phyloP scores from a whole-genome alignment of 1,140 invertebrate species.

The Pseudomyrmex sp. region DNA sequence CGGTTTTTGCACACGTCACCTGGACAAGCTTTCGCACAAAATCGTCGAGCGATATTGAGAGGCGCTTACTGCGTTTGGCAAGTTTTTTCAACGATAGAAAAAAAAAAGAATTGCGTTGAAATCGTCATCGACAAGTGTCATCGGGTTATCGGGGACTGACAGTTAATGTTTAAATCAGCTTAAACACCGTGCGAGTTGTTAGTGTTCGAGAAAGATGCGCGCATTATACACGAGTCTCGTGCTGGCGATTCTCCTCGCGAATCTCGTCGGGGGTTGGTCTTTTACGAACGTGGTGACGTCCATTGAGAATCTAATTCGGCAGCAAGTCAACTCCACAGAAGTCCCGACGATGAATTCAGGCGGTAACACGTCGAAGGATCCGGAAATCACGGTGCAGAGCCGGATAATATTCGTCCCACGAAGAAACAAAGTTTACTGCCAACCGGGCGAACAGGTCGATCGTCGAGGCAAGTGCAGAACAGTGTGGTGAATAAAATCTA shows the following conservation, averaged over 20 bases:
- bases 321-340: not conserved
- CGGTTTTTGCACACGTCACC: too few relatives aligned
- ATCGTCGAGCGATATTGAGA: not conserved
- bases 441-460: constrained; percentile 70
- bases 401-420: constrained; percentile 74
- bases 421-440: constrained; percentile 65
- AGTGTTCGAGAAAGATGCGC: constrained; percentile 43
- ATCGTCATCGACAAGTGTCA: not conserved
- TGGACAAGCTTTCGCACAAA: not conserved
- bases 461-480: constrained; percentile 76
- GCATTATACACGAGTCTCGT: constrained; percentile 44
- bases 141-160: constrained; percentile 26
- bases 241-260: constrained; percentile 41
- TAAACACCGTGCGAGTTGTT: not conserved
- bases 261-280: constrained; percentile 57
- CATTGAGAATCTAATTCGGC: constrained; percentile 11
- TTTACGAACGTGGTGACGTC: constrained; percentile 55
- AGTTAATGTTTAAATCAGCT: constrained; percentile 2
- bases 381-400: constrained; percentile 25
- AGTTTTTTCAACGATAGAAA: constrained; percentile 1
- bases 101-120: not conserved
- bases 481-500: constrained; percentile 68
- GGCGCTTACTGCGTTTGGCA: not conserved
- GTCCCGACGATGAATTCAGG: not conserved
- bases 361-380: not conserved